A percentile compares a stretch with the other conserved stretches of the same genome.
Conservation (phyloP, 2,797 vertebrate genomes). For the Phyllotis vaccarum region DNA sequence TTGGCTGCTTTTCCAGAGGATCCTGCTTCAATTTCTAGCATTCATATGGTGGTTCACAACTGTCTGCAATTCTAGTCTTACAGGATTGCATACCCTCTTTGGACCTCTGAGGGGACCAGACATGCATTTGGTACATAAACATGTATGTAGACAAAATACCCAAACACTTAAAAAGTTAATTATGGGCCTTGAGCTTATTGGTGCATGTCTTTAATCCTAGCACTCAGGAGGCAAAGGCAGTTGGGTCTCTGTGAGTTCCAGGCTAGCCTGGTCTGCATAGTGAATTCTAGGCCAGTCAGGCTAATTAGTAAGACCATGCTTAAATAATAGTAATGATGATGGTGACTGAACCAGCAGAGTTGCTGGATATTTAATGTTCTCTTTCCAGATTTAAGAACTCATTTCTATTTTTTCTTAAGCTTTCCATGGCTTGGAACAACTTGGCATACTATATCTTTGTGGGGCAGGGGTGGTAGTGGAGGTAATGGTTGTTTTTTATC, state of each 20-base stretch:
- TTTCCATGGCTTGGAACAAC: not conserved
- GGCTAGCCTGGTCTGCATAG: not conserved
- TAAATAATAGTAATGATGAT: not conserved
- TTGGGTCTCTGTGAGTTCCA: not conserved
- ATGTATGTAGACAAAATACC: not conserved
- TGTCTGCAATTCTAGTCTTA: not conserved
- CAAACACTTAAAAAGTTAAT: not conserved
- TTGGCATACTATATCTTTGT: not conserved
- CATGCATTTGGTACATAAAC: not conserved
- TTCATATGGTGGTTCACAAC: not conserved
- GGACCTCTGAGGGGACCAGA: not conserved
- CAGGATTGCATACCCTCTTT: not conserved
- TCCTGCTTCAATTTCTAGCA: not conserved
- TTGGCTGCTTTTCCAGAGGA: not conserved
- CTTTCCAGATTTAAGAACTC: constrained; percentile 28
- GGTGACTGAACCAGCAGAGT: not conserved
- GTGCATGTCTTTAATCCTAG: not conserved
- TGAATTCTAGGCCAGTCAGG: not conserved
- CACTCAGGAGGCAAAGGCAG: not conserved
- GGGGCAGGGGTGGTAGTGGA: too few relatives aligned
- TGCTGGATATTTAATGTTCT: not conserved
- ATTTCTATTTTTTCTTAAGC: not conserved
- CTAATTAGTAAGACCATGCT: not conserved
- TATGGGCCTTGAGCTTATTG: not conserved
- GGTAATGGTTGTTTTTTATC: not conserved